Percentiles rank a stretch among this genome's conserved stretches.
Evolutionary conservation across 1,140 invertebrate genomes (phyloP).

Genomic region (Achroia grisella): DNA sequence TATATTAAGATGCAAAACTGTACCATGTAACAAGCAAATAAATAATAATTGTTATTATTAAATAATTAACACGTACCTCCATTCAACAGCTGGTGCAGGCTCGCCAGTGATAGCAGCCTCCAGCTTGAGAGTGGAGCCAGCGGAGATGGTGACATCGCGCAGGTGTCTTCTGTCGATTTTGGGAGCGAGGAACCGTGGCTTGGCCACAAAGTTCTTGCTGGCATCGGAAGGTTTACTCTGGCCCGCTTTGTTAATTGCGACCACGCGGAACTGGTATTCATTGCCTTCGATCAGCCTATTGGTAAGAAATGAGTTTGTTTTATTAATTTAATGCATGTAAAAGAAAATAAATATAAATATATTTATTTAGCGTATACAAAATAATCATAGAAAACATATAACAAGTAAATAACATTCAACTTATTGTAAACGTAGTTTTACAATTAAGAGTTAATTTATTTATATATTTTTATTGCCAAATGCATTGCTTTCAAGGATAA

Average conservation of each 20-base stretch:
- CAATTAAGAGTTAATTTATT: no score
- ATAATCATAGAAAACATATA: no score
- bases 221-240: constrained; percentile 90
- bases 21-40: no score
- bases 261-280: constrained; percentile 98
- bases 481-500: no score
- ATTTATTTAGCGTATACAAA: no score
- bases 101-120: constrained; percentile 94
- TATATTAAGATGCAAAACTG: no score
- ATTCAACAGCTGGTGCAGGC: constrained; percentile 91
- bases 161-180: constrained; percentile 96
- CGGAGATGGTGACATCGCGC: constrained; percentile 90
- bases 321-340: no score
- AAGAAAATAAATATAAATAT: no score
- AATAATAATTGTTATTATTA: no score
- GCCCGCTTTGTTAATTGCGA: constrained; percentile 96
- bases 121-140: constrained; percentile 92
- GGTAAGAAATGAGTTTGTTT: not conserved
- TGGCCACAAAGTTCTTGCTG: constrained; percentile 92
- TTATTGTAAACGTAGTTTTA: no score
- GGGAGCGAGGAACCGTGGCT: constrained; percentile 93
- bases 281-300: constrained; percentile 91
- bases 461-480: no score
- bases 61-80: constrained; percentile 75
- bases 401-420: no score